Base-by-base conservation (phyloP, 2,797 vertebrate species). In the Cryptoblepharus egeriae region DNA sequence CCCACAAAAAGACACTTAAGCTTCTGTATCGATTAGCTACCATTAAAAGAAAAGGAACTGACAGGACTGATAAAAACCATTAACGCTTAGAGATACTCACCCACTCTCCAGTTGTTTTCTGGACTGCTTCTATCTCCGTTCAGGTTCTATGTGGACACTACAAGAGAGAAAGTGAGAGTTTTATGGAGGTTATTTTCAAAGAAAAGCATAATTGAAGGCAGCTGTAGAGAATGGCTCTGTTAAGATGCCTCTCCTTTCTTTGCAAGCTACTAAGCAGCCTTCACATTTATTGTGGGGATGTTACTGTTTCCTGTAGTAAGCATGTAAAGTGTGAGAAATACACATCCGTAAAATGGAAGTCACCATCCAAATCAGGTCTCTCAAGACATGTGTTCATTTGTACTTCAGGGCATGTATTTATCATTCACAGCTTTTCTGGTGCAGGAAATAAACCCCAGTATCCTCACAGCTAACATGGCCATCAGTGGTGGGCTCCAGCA, bases 81-180 rank as follows among this genome's bases (percentile, higher is more conserved):
- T 73, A 63, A 58, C 6, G n/a, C 39, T 63, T 35, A 39, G 18
- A 49, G 45, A 89, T 85, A 94, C 93, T 93, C 89, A 94, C 92
- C 0, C 87, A 85, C 79, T 74, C 86, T 88, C 83, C 79, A 63
- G 82, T 64, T 76, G 65, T 67, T 90, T 77, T 87, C 79, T 86
- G 85, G 85, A 75, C 0, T 0, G 80, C 30, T 74, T 82, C 9
- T 73, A 55, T 35, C 37, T 88, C 45, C 0, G 52, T 72, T 86
- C 1, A 0, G 81, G 70, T 70, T 78, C 84, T 8, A 32, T 45
- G 83, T 83, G 83, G 83, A 87, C 79, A 65, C 93, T 94, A 87
- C 70, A 75, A 85, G 78, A 85, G 65, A 87, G 39, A 88, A 79
- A 89, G 24, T 87, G 65, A 86, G 68, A 88, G 35, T 16, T 52